phyloP scores from a whole-genome alignment of 37 sponge, comb jelly and placozoan species.

The Chondrosia reniformis region DNA sequence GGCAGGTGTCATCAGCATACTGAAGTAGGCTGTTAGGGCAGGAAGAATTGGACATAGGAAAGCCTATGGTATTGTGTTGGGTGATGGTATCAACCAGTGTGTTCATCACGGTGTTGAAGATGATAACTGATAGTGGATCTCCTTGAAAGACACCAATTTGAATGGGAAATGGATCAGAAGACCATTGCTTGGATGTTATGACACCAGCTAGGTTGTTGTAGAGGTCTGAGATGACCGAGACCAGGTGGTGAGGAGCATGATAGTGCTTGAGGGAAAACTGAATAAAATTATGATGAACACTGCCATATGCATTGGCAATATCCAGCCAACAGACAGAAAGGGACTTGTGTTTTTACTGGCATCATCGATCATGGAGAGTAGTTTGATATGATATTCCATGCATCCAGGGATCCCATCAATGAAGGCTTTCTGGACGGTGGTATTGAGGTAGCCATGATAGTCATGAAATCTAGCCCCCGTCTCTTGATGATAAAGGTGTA shows the following conservation, averaged over 20 bases:
- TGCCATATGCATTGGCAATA: slow-evolving; percentile 38
- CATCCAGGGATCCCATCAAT: slow-evolving; percentile 23
- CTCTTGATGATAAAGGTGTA: slow-evolving; percentile 7
- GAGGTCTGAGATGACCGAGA: neutral
- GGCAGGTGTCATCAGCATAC: slow-evolving; percentile 36
- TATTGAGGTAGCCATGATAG: slow-evolving; percentile 26
- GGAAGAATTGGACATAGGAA: neutral
- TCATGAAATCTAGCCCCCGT: slow-evolving; percentile 18
- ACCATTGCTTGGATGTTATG: slow-evolving; percentile 14
- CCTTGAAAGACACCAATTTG: slow-evolving; percentile 32
- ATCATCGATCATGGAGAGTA: slow-evolving; percentile 4
- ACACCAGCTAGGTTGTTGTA: slow-evolving; percentile 11
- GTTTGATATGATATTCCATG: slow-evolving; percentile 18
- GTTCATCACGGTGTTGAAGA: slow-evolving; percentile 35
- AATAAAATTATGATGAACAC: slow-evolving; percentile 33
- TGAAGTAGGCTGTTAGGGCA: slow-evolving; percentile 7
- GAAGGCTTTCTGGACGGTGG: slow-evolving; percentile 29
- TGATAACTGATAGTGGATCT: slow-evolving; percentile 32
- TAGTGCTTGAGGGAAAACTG: slow-evolving; percentile 33
- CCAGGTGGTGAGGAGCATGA: slow-evolving; percentile 16
- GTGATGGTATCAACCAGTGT: slow-evolving; percentile 20
- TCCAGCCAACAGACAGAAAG: slow-evolving; percentile 28
- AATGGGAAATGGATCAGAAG: neutral
- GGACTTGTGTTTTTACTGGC: slow-evolving; percentile 18
- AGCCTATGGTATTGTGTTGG: neutral